Evolutionary conservation across 2,888 invertebrate species (phyloP).

Genomic region (Ormyrus rosae): DNA sequence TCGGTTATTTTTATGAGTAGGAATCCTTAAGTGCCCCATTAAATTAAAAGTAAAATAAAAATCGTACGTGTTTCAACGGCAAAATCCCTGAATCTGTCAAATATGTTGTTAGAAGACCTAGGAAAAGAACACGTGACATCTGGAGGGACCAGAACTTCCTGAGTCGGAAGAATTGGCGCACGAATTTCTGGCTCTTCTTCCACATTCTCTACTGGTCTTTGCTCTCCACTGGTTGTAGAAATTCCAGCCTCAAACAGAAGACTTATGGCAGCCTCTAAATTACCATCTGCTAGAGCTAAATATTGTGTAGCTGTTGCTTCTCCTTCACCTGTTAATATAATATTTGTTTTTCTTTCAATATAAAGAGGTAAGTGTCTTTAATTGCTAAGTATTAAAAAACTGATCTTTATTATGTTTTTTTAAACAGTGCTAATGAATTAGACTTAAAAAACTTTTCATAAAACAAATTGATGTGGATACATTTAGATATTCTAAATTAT

Average conservation of each 20-base stretch:
- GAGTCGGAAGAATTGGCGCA: slow-evolving; percentile 72
- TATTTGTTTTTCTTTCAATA: too few relatives aligned
- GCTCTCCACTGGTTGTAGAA: slow-evolving; percentile 51
- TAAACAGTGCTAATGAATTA: too few relatives aligned
- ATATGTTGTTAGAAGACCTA: slow-evolving; percentile 69
- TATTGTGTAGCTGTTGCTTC: slow-evolving; percentile 71
- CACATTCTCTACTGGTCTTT: slow-evolving; percentile 34
- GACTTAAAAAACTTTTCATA: too few relatives aligned
- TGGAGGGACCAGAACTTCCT: slow-evolving; percentile 71
- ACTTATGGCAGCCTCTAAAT: slow-evolving; percentile 71
- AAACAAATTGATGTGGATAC: too few relatives aligned
- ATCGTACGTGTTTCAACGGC: slow-evolving; percentile 72
- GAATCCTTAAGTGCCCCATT: background rate
- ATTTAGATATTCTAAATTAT: too few relatives aligned
- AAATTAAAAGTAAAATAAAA: background rate
- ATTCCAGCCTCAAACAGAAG: slow-evolving; percentile 70
- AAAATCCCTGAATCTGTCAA: slow-evolving; percentile 73
- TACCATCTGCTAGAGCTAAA: slow-evolving; percentile 70
- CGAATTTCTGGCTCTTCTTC: slow-evolving; percentile 66
- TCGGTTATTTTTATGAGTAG: background rate
- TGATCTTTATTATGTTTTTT: too few relatives aligned
- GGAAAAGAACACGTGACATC: slow-evolving; percentile 70
- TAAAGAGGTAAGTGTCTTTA: too few relatives aligned
- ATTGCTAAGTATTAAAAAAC: too few relatives aligned
- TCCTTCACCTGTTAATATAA: slow-evolving; percentile 64